Conservation (phyloP, 2,888 invertebrate genomes). For the Caenorhabditis auriculariae region DNA sequence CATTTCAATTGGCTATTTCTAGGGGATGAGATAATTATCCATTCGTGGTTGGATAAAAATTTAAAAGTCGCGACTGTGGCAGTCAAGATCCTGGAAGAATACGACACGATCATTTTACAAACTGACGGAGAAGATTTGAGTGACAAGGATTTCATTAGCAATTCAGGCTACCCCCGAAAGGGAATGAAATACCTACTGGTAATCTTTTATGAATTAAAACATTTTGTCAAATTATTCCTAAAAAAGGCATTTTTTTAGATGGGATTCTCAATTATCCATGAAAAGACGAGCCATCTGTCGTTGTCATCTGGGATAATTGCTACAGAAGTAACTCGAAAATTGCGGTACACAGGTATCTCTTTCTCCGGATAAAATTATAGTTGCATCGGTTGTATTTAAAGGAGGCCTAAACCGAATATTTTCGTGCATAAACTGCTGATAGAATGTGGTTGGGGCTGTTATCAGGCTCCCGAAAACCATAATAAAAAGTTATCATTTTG, state of each 20-base stretch:
- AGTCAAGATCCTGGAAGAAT: constrained; percentile 20
- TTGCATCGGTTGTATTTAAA: constrained; percentile 7
- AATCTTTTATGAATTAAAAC: constrained; percentile 21
- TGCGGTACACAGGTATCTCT: constrained; percentile 14
- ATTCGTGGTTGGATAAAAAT: constrained; percentile 19
- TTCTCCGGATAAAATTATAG: constrained; percentile 7
- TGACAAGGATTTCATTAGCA: constrained; percentile 11
- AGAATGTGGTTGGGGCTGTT: no score
- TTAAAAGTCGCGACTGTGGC: constrained; percentile 18
- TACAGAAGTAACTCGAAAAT: constrained; percentile 17
- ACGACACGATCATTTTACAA: constrained; percentile 21
- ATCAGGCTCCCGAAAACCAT: no score
- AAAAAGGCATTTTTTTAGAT: constrained; percentile 22
- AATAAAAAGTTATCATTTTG: no score
- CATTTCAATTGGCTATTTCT: constrained; percentile 22
- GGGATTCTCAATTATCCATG: constrained; percentile 23
- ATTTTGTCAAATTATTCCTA: constrained; percentile 13
- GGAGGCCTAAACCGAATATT: no score
- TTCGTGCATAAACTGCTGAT: no score
- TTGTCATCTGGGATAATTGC: constrained; percentile 18
- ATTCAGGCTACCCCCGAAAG: constrained; percentile 13
- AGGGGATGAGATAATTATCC: constrained; percentile 11
- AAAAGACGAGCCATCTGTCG: constrained; percentile 20
- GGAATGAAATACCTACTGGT: constrained; percentile 26
- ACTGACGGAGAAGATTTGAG: constrained; percentile 16